Evolutionary conservation across 2,888 invertebrate genomes (phyloP).

Genomic region (Archips crataeganus): DNA sequence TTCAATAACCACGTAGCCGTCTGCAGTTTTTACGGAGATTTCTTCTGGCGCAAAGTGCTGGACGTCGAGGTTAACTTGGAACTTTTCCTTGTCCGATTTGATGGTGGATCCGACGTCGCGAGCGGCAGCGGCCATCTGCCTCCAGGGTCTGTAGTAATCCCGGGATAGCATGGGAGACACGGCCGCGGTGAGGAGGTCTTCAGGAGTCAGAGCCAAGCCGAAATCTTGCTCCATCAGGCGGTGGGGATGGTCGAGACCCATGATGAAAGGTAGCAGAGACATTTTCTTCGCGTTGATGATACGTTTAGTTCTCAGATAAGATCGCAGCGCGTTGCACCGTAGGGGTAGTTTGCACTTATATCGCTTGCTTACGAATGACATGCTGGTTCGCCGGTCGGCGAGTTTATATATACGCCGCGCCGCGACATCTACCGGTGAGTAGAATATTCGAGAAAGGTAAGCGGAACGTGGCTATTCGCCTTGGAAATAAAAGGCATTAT

Average conservation of each 20-base stretch:
- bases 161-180: conserved; percentile 58
- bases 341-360: conserved; percentile 17
- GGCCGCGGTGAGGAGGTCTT: conserved; percentile 66
- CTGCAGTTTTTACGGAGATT: conserved; percentile 89
- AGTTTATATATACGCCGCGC: conserved; percentile 32
- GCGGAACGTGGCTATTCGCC: conserved; percentile 5
- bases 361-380: conserved; percentile 34
- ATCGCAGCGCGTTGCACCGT: conserved; percentile 33
- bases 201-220: conserved; percentile 71
- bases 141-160: conserved; percentile 69
- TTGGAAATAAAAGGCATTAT: neutral
- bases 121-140: conserved; percentile 67
- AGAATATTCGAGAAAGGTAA: conserved; percentile 42
- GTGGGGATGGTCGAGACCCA: conserved; percentile 36
- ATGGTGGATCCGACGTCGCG: conserved; percentile 81
- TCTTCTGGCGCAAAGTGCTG: conserved; percentile 91
- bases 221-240: conserved; percentile 75
- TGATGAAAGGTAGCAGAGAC: conserved; percentile 41
- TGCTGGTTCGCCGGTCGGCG: conserved; percentile 34
- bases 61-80: conserved; percentile 89
- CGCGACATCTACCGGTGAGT: conserved; percentile 50
- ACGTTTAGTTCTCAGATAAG: neutral
- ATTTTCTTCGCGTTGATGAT: conserved; percentile 31
- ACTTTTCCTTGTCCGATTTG: conserved; percentile 79
- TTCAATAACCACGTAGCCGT: conserved; percentile 88